Base-by-base conservation (phyloP, 2,113 vertebrate species). In the Lethenteron reissneri region DNA sequence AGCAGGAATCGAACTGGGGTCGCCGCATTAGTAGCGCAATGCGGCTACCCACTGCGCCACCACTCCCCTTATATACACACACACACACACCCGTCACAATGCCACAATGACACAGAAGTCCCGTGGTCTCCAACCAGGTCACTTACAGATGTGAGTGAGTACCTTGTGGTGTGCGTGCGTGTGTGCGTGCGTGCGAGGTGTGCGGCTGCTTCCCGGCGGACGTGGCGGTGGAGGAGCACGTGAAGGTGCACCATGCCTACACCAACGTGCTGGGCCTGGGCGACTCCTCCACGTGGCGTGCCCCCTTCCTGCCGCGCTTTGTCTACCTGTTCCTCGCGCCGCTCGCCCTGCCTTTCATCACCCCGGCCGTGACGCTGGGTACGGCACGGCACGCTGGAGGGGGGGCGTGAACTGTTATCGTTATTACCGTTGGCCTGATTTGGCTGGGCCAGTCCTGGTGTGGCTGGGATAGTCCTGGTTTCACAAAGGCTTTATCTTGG, bases 211-310 rank as follows among this genome's bases (percentile, higher is more conserved):
- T 97, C 81, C 84, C 88, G 0, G 83, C 83, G 0, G 82, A 80
- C 8, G 82, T 79, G 0, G 87, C 80, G 1, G 80, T 79, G 12
- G 80, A 83, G 1, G 87, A 83, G 11, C 92, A 97, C 0, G 82
- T 94, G 14, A 92, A 89, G 79, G 74, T 92, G 72, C 92, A 95
- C 75, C 92, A 97, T 0, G 85, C 83, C 70, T 87, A 97, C 76
- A 97, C 92, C 70, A 97, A 97, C 0, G 41, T 95, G 72, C 80
- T 95, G 0, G 89, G 87, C 17, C 77, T 95, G 73, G 90, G 91
- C 0, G 92, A 97, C 79, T 97, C 90, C 68, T 94, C 89, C 80
- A 83, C 83, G 0, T 95, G 92, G 92, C 86, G 86, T 71, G 57
- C 83, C 70, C 89, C 91, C 1, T 81, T 75, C 76, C 82, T 97